Conservation (phyloP, 1,140 invertebrate species). For the Drosophila ohnishii region DNA sequence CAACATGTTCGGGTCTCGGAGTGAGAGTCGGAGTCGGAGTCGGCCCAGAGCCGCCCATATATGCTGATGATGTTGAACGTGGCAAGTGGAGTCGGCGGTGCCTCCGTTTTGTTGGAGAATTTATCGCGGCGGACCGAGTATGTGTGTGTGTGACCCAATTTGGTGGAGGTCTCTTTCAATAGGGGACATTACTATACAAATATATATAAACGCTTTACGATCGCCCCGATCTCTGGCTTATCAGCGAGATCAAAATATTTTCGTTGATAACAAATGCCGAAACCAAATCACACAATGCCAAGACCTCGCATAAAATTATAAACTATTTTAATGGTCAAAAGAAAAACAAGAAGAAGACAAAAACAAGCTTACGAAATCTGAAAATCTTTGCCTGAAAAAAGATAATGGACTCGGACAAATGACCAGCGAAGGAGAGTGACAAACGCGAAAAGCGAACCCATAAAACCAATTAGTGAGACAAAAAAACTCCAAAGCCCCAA, state of each 20-base stretch:
- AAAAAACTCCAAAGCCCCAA: constrained; percentile 13
- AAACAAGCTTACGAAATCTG: constrained; percentile 49
- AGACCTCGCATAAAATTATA: constrained; percentile 71
- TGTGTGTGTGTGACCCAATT: constrained; percentile 59
- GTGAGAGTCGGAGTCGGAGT: background rate
- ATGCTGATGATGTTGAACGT: constrained; percentile 69
- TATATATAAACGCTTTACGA: constrained; percentile 43
- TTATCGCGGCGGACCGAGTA: constrained; percentile 41
- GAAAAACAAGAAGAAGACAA: background rate
- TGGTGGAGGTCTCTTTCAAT: constrained; percentile 49
- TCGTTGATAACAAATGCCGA: constrained; percentile 68
- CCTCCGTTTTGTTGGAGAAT: constrained; percentile 67
- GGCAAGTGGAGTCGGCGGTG: constrained; percentile 49
- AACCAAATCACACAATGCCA: constrained; percentile 56
- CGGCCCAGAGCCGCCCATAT: constrained; percentile 55
- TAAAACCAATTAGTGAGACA: constrained; percentile 60
- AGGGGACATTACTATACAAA: constrained; percentile 7
- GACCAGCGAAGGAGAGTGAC: constrained; percentile 35
- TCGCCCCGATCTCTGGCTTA: constrained; percentile 37
- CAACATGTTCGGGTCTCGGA: constrained; percentile 69
- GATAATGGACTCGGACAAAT: constrained; percentile 61
- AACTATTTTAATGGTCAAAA: constrained; percentile 52
- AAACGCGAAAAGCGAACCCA: constrained; percentile 32
- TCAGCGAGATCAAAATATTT: constrained; percentile 60
- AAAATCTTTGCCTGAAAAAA: constrained; percentile 35